Evolutionary conservation across 2,888 invertebrate species (phyloP).

Genomic region (Agelastica alni): DNA sequence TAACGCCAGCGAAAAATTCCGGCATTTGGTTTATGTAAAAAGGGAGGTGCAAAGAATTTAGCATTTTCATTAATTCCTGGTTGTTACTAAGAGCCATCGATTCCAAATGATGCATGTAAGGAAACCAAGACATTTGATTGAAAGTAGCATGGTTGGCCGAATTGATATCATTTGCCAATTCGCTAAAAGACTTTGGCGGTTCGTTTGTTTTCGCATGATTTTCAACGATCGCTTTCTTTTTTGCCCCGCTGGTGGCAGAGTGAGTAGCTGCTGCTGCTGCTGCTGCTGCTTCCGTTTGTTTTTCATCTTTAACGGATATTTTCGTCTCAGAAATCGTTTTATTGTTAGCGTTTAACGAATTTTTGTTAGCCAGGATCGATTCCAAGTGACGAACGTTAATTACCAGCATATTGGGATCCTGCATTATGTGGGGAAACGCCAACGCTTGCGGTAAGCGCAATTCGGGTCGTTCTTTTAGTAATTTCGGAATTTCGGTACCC

Average conservation of each 20-base stretch:
- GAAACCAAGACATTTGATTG: conserved; percentile 76
- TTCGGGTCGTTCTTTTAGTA: conserved; percentile 73
- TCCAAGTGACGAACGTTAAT: conserved; percentile 77
- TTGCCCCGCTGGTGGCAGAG: conserved; percentile 4
- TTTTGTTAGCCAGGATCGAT: conserved; percentile 60
- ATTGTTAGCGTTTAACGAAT: conserved; percentile 20
- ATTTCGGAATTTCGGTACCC: conserved; percentile 74
- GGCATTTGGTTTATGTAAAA: conserved; percentile 56
- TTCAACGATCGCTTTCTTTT: neutral
- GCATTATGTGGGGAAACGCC: conserved; percentile 71
- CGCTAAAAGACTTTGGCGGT: conserved; percentile 42
- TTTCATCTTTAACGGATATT: conserved; percentile 37
- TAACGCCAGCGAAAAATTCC: conserved; percentile 56
- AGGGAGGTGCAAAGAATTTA: conserved; percentile 57
- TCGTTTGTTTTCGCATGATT: too few relatives aligned
- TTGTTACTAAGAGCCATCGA: conserved; percentile 60
- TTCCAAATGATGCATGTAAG: conserved; percentile 68
- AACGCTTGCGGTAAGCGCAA: conserved; percentile 74
- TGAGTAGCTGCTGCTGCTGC: conserved; percentile 19
- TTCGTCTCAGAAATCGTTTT: conserved; percentile 27
- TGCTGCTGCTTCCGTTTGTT: conserved; percentile 38
- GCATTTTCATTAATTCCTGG: conserved; percentile 64
- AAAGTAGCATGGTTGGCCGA: conserved; percentile 71
- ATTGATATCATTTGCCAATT: conserved; percentile 68
- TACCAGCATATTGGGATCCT: conserved; percentile 78